Conservation (phyloP, 2,888 invertebrate species). For the Bombylius discolor region DNA sequence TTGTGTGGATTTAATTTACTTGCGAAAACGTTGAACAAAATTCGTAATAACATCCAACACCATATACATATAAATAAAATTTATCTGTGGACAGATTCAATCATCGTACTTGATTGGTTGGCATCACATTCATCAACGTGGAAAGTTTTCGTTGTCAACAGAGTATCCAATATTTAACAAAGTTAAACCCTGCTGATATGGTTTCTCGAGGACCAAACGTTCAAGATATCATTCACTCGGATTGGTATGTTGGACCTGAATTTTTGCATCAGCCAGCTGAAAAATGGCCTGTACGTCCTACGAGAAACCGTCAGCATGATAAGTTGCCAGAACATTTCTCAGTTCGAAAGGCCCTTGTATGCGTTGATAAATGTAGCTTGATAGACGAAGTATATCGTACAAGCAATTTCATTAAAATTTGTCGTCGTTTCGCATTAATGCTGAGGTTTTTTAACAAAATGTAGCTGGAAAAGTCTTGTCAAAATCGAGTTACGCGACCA, state of each 20-base stretch:
- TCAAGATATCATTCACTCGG: background rate
- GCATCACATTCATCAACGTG: background rate
- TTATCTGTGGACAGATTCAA: constrained; percentile 6
- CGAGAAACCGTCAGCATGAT: no score
- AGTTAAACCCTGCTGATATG: constrained; percentile 16
- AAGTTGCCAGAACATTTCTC: no score
- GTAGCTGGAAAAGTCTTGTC: no score
- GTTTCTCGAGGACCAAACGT: constrained; percentile 9
- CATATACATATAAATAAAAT: background rate
- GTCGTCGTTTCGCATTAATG: background rate
- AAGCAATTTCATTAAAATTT: background rate
- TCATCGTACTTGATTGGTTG: constrained; percentile 5
- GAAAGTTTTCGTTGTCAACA: constrained; percentile 8
- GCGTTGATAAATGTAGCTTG: no score
- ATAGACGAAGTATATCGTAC: no score
- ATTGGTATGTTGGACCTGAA: background rate
- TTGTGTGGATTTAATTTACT: constrained; percentile 6
- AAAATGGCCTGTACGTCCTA: background rate
- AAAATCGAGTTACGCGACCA: no score
- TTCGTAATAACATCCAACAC: background rate
- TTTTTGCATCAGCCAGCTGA: background rate
- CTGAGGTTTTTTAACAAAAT: background rate
- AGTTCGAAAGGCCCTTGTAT: background rate
- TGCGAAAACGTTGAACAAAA: background rate
- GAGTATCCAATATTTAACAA: constrained; percentile 12